A percentile compares a stretch with the other conserved stretches of the same genome.
These are phyloP conservation scores for Camponotus fellah DNA, from an alignment of 2,888 invertebrate species.

Conservation along the genomic window DNA sequence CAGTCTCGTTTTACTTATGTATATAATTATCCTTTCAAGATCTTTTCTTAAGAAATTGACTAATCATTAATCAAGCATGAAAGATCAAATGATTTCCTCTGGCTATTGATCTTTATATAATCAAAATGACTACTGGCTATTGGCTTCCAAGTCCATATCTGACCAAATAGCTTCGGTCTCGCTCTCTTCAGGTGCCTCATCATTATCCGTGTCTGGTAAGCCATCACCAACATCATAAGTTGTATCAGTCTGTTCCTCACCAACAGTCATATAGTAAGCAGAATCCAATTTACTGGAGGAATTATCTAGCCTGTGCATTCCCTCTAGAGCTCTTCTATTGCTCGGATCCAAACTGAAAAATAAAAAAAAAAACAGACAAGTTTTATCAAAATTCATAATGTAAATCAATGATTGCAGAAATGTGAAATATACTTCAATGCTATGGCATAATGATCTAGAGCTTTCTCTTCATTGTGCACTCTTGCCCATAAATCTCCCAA, in stretches of 20 bases:
- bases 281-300: conserved; percentile 87
- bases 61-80: not conserved
- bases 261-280: conserved; percentile 87
- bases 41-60: not conserved
- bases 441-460: conserved; percentile 90
- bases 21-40: not conserved
- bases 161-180: conserved; percentile 89
- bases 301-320: conserved; percentile 89
- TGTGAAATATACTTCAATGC: conserved; percentile 88
- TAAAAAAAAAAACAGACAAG: conserved; percentile 30
- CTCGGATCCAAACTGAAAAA: conserved; percentile 88
- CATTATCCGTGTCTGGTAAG: conserved; percentile 85
- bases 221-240: conserved; percentile 87
- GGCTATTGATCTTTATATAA: not conserved
- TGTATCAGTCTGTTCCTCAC: conserved; percentile 86
- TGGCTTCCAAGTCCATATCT: conserved; percentile 88
- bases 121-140: conserved; percentile 80
- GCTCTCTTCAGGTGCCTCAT: conserved; percentile 86
- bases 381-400: not conserved
- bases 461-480: conserved; percentile 90
- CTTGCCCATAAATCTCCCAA: conserved; percentile 89
- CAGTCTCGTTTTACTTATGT: conserved; percentile 8
- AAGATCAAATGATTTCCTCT: not conserved
- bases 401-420: not conserved
- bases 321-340: conserved; percentile 89